Conservation (phyloP, 2,113 vertebrate genomes). For the Montifringilla adamsi region DNA sequence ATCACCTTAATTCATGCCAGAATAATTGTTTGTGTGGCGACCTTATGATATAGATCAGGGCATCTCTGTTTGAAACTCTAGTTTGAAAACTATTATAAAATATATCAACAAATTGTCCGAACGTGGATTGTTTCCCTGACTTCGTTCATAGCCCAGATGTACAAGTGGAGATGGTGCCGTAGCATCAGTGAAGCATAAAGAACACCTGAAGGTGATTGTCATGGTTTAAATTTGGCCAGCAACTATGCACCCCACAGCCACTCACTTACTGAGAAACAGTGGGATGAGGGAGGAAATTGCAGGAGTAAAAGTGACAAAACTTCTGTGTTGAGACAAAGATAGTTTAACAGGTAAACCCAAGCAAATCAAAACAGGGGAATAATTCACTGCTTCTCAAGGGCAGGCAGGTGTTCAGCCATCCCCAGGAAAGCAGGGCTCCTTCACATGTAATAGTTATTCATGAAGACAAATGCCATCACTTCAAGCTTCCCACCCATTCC, state of each 20-base stretch:
- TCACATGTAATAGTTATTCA: fast-evolving
- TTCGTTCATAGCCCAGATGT: background rate
- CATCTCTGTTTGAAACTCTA: background rate
- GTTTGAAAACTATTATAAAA: background rate
- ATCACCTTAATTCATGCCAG: background rate
- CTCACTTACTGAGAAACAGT: background rate
- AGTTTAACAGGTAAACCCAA: background rate
- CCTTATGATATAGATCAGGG: background rate
- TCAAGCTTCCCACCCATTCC: background rate
- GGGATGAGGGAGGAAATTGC: background rate
- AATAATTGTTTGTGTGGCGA: background rate
- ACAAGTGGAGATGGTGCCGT: background rate
- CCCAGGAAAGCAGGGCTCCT: background rate
- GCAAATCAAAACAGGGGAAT: background rate
- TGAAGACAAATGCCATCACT: background rate
- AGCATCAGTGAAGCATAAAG: background rate
- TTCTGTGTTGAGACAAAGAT: background rate
- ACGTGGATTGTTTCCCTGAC: background rate
- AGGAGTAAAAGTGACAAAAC: background rate
- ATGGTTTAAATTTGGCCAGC: background rate
- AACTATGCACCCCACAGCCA: too few relatives aligned
- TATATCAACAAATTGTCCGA: background rate
- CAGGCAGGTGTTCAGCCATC: background rate
- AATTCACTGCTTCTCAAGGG: background rate
- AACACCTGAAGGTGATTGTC: background rate